Conservation (phyloP, 2,113 vertebrate species). For the Archocentrus centrarchus region DNA sequence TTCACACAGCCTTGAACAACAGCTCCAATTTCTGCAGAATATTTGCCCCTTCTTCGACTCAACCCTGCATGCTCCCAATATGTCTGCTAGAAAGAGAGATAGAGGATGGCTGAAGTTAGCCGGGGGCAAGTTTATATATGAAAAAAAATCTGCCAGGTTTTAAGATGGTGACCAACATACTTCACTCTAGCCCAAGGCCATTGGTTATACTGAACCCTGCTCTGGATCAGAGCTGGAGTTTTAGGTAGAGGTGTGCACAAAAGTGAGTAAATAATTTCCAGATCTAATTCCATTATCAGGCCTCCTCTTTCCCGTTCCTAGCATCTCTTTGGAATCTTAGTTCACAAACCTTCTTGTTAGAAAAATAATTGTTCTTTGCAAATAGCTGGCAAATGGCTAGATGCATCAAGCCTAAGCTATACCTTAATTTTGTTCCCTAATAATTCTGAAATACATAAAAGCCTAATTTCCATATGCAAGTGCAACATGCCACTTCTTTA, state of each 20-base stretch:
- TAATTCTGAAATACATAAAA: neutral
- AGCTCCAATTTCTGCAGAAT: neutral
- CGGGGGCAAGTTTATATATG: neutral
- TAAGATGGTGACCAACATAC: fast-evolving
- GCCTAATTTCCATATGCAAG: neutral
- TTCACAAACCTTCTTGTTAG: neutral
- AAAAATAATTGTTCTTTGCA: neutral
- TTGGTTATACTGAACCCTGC: neutral
- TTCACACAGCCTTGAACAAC: neutral
- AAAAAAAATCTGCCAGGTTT: neutral
- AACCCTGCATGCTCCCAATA: neutral
- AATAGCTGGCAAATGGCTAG: neutral
- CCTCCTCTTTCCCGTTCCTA: neutral
- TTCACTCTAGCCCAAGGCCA: neutral
- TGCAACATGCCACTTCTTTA: neutral
- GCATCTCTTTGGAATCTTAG: neutral
- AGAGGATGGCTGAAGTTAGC: neutral
- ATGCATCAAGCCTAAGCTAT: neutral
- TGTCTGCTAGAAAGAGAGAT: neutral
- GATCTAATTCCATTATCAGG: neutral
- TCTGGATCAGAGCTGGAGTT: neutral
- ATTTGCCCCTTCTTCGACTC: neutral
- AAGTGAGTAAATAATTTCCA: neutral
- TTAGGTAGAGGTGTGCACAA: neutral
- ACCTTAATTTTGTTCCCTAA: neutral